phyloP scores from a whole-genome alignment of 1,140 invertebrate genomes.

The Scylla paramamosain region DNA sequence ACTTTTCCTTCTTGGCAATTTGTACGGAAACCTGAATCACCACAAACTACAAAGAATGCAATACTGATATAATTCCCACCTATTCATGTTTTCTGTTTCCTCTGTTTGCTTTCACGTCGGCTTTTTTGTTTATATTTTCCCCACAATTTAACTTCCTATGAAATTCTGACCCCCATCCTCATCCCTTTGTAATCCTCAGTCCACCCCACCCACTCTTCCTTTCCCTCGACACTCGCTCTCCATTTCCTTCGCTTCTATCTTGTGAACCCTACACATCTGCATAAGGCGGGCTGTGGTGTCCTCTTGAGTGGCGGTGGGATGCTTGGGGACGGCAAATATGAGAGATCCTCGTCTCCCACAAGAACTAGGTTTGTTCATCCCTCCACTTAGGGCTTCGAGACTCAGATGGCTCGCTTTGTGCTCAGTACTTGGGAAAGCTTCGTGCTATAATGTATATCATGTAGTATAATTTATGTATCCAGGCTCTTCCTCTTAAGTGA shows the following conservation, averaged over 20 bases:
- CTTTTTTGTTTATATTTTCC: not conserved
- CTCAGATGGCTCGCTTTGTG: too few species aligned
- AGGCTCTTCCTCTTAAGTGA: too few species aligned
- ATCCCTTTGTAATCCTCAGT: too few species aligned
- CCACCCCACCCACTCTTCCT: not conserved
- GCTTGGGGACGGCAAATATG: too few species aligned
- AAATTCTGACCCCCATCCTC: not conserved
- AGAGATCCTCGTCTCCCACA: too few species aligned
- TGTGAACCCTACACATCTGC: not conserved
- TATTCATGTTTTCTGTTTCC: not conserved
- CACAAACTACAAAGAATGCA: not conserved
- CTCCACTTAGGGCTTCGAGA: too few species aligned
- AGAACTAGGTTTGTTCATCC: too few species aligned
- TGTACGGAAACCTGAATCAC: too few species aligned
- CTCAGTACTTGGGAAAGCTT: too few species aligned
- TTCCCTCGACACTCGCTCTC: not conserved
- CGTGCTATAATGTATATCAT: too few species aligned
- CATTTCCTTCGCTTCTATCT: not conserved
- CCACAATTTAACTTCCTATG: not conserved
- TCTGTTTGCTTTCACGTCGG: not conserved
- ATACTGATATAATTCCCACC: not conserved
- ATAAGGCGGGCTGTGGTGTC: not conserved
- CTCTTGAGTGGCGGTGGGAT: not conserved
- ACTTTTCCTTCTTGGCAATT: too few species aligned
- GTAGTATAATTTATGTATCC: too few species aligned